Conservation (phyloP, 2,888 invertebrate genomes). For the Drosophila meridiana region DNA sequence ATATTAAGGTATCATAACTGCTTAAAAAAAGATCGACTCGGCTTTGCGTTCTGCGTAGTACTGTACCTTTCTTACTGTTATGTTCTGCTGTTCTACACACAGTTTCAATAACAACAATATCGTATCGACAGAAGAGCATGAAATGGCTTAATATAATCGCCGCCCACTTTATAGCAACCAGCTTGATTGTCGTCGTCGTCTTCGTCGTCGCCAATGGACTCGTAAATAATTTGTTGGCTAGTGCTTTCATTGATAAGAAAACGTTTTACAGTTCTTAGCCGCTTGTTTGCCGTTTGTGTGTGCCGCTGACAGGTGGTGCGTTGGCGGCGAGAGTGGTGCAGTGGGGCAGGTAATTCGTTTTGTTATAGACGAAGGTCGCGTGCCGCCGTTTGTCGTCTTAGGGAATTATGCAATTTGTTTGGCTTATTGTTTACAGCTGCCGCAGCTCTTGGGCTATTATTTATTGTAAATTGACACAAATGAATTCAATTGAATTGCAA, state of each 20-base stretch:
- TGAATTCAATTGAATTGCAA: constrained; percentile 76
- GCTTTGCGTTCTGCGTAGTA: neutral
- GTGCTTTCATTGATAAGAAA: constrained; percentile 55
- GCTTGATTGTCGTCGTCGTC: neutral
- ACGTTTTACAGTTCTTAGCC: constrained; percentile 40
- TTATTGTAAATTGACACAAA: constrained; percentile 77
- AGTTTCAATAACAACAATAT: neutral
- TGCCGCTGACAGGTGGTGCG: constrained; percentile 44
- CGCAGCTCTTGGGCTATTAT: constrained; percentile 47
- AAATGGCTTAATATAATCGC: constrained; percentile 35
- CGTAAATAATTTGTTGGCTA: constrained; percentile 58
- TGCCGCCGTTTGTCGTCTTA: constrained; percentile 47
- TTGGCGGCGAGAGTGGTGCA: neutral
- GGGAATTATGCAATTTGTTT: constrained; percentile 70
- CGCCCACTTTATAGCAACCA: constrained; percentile 37
- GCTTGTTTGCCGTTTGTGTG: constrained; percentile 32
- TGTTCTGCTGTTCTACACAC: neutral
- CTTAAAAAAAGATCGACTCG: neutral
- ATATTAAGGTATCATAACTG: too few relatives aligned
- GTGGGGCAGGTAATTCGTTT: constrained; percentile 4
- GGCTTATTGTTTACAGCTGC: constrained; percentile 38
- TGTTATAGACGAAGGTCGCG: constrained; percentile 62
- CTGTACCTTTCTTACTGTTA: neutral
- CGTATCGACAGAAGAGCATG: neutral
- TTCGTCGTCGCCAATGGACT: constrained; percentile 17